Evolutionary conservation across 2,113 vertebrate genomes (phyloP), one percentile per base, ranked within the genome.

Genomic region (Serilophus lunatus): DNA sequence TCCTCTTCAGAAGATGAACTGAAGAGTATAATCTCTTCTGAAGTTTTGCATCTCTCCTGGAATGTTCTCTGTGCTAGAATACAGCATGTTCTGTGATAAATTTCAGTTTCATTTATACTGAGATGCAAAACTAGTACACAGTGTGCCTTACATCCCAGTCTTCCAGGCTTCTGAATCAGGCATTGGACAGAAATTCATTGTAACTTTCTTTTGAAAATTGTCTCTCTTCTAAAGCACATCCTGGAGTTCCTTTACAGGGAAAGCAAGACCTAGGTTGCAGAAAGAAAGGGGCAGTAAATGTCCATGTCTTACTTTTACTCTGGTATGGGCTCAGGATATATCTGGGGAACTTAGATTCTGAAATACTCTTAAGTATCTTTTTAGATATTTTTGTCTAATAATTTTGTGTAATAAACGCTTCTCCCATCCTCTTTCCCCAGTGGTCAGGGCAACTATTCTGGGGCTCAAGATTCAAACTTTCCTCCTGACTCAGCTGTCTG

Each of bases 371-470:
- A 33, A 31, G 4, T 35, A 31, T 7, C 10, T 29, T 38, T 15
- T 79, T 51, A 42, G 10, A 42, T 6, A 64, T 29, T 31, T 88
- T 71, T 28, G 20, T 60, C 31, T 72, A 18, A 11, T 4, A 60
- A 8, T 69, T 31, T 18, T 5, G 5, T 54, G 36, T 74, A 40
- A 29, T 13, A 60, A 75, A 35, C 4, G 40, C 9, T 8, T 82
- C 42, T 18, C 29, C 1, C 0, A 14, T 14, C 19, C 20, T 22
- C 19, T 5, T 47, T 63, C 26, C 26, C 26, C 11, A 6, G 22
- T 35, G 12, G 10, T 66, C 22, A 66, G n/a, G 28, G 28, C 0
- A 3, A n/a, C 8, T 2, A 1, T 42, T 3, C 8, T 77, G 38
- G 2, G 9, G 7, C 35, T 60, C 19, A 68, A 36, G 17, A 3